A percentile compares a stretch with the other conserved stretches of the same genome.
Evolutionary conservation across 30 jellyfish, hydroid and myxozoan genomes (phyloP).

Genomic region (Hydractinia symbiolongicarpus): DNA sequence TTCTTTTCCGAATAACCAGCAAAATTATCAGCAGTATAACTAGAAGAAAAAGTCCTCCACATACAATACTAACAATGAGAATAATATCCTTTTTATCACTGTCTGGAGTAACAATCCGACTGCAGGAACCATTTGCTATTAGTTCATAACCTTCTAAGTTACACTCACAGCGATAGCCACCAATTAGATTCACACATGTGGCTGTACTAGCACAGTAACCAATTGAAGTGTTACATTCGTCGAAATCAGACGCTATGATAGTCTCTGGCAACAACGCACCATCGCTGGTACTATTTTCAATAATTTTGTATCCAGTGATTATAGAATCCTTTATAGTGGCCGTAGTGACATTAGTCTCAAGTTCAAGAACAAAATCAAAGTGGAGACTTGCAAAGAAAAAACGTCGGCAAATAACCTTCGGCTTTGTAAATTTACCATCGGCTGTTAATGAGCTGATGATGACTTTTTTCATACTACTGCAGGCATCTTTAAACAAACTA

Average conservation of each 20-base stretch:
- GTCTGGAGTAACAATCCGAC: not conserved
- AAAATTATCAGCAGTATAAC: not conserved
- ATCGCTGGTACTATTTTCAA: not conserved
- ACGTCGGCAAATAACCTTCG: not conserved
- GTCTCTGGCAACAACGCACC: not conserved
- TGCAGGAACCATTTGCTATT: not conserved
- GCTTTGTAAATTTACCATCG: not conserved
- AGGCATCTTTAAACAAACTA: not conserved
- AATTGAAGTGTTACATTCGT: not conserved
- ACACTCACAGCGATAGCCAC: not conserved
- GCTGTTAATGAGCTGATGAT: not conserved
- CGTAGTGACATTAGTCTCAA: not conserved
- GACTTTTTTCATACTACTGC: not conserved
- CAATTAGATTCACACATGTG: not conserved
- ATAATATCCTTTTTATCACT: not conserved
- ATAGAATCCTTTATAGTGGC: not conserved
- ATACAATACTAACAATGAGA: not conserved
- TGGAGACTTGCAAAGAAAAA: not conserved
- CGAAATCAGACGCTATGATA: not conserved
- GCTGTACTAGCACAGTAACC: slow-evolving; percentile 1
- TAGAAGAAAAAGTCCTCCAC: not conserved
- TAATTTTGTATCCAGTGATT: not conserved
- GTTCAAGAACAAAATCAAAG: not conserved
- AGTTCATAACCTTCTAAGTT: not conserved
- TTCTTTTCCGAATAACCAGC: not conserved